Conservation (phyloP, 2,113 vertebrate genomes). For the Panthera tigris region DNA sequence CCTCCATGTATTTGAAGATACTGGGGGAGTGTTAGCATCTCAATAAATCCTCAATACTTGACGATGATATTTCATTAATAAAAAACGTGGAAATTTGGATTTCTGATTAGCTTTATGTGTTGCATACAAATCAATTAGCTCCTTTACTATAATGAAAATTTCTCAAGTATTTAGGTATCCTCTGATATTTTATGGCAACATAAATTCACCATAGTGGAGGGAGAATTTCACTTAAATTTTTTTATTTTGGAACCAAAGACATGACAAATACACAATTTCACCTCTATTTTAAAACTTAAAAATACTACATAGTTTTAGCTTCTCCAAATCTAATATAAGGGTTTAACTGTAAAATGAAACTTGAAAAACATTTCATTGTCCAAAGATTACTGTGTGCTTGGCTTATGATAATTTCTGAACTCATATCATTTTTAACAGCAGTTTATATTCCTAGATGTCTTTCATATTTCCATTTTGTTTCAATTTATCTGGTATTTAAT, state of each 20-base stretch:
- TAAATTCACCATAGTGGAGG: neutral
- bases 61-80: neutral
- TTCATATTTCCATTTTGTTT: neutral
- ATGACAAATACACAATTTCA: neutral
- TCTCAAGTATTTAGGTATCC: neutral
- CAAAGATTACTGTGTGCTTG: neutral
- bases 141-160: conserved; percentile 3
- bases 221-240: neutral
- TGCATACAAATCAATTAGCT: neutral
- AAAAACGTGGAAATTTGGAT: neutral
- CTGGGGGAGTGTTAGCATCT: neutral
- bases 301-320: neutral
- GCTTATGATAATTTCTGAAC: neutral
- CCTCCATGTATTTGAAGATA: neutral
- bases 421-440: neutral
- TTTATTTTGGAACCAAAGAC: neutral
- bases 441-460: neutral
- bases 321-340: conserved; percentile 39
- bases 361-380: conserved; percentile 14
- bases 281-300: conserved; percentile 3
- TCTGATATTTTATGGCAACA: neutral
- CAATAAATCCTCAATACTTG: neutral
- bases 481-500: neutral
- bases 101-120: neutral
- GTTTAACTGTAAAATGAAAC: neutral